These are phyloP conservation scores for Macaca fascicularis DNA, from an alignment of 2,113 vertebrate genomes.

Conservation along the genomic window DNA sequence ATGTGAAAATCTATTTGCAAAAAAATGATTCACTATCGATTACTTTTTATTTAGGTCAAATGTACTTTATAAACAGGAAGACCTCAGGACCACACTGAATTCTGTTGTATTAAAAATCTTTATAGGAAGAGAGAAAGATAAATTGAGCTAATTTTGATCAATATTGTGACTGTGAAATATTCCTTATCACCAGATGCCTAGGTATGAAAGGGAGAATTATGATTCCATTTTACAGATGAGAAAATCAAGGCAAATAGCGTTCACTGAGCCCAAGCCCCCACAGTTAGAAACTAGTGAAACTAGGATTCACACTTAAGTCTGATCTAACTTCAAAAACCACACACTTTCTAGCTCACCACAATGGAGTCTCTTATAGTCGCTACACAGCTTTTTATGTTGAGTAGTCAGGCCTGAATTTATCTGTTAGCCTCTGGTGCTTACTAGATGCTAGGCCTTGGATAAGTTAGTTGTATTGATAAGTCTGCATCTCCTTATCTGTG, in stretches of 20 bases:
- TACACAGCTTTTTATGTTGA: neutral
- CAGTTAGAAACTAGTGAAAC: neutral
- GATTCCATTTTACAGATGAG: neutral
- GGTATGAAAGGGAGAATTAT: neutral
- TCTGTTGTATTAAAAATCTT: neutral
- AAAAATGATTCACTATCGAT: neutral
- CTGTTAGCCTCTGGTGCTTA: neutral
- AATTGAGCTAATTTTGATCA: neutral
- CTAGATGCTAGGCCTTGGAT: neutral
- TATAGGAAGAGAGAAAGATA: neutral
- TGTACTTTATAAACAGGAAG: neutral
- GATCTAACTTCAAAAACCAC: neutral
- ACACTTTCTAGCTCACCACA: neutral
- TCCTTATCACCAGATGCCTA: neutral
- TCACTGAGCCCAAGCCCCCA: neutral
- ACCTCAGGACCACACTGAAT: neutral
- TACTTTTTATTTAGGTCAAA: neutral
- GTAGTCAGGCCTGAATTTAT: neutral
- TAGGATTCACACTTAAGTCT: neutral
- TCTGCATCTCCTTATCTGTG: neutral
- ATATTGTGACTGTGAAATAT: neutral
- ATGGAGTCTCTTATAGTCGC: too few species aligned
- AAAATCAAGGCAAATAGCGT: neutral
- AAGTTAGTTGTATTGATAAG: neutral
- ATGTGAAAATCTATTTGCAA: neutral